Evolutionary conservation across 2,113 vertebrate species (phyloP).

Genomic region (Tachysurus fulvidraco): DNA sequence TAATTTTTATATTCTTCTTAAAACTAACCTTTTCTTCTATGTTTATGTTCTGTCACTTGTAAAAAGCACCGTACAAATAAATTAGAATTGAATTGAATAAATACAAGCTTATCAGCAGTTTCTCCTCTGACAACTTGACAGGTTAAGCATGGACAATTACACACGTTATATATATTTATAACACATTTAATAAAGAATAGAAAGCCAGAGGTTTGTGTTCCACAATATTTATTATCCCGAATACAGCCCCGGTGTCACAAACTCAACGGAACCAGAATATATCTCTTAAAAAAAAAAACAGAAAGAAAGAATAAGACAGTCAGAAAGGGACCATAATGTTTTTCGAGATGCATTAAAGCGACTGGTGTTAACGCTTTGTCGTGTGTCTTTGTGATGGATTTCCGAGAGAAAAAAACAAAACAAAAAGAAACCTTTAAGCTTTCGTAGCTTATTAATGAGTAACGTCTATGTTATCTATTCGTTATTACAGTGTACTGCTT

Average conservation of each 20-base stretch:
- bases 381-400: not conserved
- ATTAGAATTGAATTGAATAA: not conserved
- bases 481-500: not conserved
- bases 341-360: conserved; percentile 26
- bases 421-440: not conserved
- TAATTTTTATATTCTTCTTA: too few species aligned
- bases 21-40: too few species aligned
- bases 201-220: conserved; percentile 43
- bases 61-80: too few species aligned
- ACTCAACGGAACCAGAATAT: conserved; percentile 47
- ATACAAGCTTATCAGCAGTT: not conserved
- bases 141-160: too few species aligned
- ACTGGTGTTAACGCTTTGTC: not conserved
- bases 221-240: conserved; percentile 57
- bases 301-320: not conserved
- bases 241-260: conserved; percentile 49
- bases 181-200: not conserved
- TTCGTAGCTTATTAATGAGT: not conserved
- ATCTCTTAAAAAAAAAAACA: conserved; percentile 20
- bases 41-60: too few species aligned
- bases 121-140: too few species aligned
- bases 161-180: too few species aligned
- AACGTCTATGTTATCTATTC: not conserved
- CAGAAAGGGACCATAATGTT: conserved; percentile 21
- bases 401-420: not conserved